A percentile compares a stretch with the other conserved stretches of the same genome.
Conservation (phyloP, 30 jellyfish, hydroid and myxozoan species). For the Clytia hemisphaerica region DNA sequence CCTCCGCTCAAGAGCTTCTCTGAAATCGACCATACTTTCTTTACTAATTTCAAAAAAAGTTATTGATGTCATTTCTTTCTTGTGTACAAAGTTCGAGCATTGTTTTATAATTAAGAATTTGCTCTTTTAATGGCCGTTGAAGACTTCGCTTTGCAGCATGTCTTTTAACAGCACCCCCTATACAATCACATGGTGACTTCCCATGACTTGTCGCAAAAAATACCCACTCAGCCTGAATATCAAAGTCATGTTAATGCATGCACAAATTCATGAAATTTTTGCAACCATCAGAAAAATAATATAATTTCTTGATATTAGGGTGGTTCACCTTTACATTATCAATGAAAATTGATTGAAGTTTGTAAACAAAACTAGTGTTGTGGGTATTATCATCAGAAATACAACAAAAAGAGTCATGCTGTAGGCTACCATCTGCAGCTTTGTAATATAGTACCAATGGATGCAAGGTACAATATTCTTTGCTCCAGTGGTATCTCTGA, state of each 20-base stretch:
- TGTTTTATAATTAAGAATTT: slow-evolving; percentile 27
- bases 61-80: slow-evolving; percentile 1
- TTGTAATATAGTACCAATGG: too few relatives aligned
- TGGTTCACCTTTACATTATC: too few relatives aligned
- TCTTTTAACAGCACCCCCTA: slow-evolving; percentile 50
- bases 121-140: slow-evolving; percentile 15
- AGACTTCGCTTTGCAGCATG: slow-evolving; percentile 23
- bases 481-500: too few relatives aligned
- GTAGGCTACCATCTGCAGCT: too few relatives aligned
- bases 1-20: slow-evolving; percentile 4
- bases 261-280: slow-evolving; percentile 25
- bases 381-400: too few relatives aligned
- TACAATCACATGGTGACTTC: slow-evolving; percentile 47
- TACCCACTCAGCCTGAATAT: slow-evolving; percentile 11
- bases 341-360: too few relatives aligned
- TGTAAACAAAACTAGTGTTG: too few relatives aligned
- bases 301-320: background rate
- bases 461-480: too few relatives aligned
- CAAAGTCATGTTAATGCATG: slow-evolving; percentile 27
- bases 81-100: slow-evolving; percentile 17
- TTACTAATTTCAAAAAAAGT: background rate
- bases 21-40: slow-evolving; percentile 5
- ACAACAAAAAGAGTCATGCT: too few relatives aligned
- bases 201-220: slow-evolving; percentile 61
- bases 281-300: slow-evolving; percentile 48